Percentiles rank a stretch among this genome's conserved stretches.
These are phyloP conservation scores for Sebastes alutus DNA, from an alignment of 2,797 vertebrate species.

Conservation along the genomic window DNA sequence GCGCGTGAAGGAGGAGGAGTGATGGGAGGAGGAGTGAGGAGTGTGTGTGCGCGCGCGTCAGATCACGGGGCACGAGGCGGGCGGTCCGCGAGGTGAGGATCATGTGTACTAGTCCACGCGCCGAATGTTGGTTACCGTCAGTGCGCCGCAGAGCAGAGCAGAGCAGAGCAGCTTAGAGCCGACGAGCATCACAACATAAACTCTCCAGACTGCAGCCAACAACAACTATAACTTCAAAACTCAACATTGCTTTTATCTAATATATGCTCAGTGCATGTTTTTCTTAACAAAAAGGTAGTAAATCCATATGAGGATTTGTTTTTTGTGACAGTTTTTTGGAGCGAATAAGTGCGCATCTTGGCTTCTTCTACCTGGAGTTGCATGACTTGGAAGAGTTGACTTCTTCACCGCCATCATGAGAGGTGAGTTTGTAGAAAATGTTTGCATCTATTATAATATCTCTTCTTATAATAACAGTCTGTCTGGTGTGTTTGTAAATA, in stretches of 20 bases:
- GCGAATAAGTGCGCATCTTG: conserved; percentile 47
- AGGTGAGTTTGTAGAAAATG: conserved; percentile 74
- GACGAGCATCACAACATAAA: conserved; percentile 3
- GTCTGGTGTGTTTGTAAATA: background rate
- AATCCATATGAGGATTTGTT: conserved; percentile 72
- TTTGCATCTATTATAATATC: accelerated
- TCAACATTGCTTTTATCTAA: background rate
- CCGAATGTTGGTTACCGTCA: conserved; percentile 76
- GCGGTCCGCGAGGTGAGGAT: conserved; percentile 75
- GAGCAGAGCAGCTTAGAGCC: conserved; percentile 15
- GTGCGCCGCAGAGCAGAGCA: conserved; percentile 34
- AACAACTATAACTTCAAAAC: background rate
- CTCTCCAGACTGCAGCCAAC: background rate
- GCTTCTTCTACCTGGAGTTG: conserved; percentile 66
- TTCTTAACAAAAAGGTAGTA: background rate
- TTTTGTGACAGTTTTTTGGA: conserved; percentile 65
- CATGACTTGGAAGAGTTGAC: conserved; percentile 66
- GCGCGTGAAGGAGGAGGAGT: conserved; percentile 52
- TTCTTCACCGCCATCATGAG: conserved; percentile 76
- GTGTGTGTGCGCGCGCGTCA: conserved; percentile 62
- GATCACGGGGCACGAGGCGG: conserved; percentile 80
- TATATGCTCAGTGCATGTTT: background rate
- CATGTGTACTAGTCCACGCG: conserved; percentile 86
- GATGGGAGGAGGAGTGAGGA: background rate
- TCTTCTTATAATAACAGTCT: background rate